Evolutionary conservation across 2,113 vertebrate genomes (phyloP), one percentile per base, ranked within the genome.

Genomic region (Callospermophilus lateralis): DNA sequence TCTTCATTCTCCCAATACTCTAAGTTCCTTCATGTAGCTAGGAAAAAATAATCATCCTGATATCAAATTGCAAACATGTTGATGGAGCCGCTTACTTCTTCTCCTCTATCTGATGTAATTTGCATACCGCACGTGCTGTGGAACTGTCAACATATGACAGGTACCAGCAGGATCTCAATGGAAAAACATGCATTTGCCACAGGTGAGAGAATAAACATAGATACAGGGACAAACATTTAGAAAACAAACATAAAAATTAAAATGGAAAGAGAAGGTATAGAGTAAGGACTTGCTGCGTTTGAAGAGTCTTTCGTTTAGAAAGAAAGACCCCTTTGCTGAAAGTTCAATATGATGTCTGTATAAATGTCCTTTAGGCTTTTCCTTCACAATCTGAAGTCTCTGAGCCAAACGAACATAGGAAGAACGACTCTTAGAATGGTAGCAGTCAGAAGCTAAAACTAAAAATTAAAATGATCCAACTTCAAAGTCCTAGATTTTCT

Each of bases 151-250:
- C 58, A 84, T 83, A 48, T 28, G 90, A 97, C 80, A 96, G 85
- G 77, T 51, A 95, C 78, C 90, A 95, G 78, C 55, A 95, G 94
- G 89, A 65, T 77, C 67, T 97, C 94, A 86, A 86, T 61, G 97
- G 78, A 42, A 96, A 97, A 98, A 72, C 74, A 13, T 45, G 72
- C 77, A 55, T 98, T 98, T 98, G 83, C 90, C 90, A 95, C 93
- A 98, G 96, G 95, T 97, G 96, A 97, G 45, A 94, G 94, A 76
- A 72, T 95, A 97, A 97, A 92, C 93, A 96, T 20, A 96, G 94
- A 98, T 80, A 76, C 0, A 70, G 83, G 32, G 94, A 80, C 96
- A 96, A 96, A 95, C 7, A 89, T 73, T 87, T 77, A 37, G 61
- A 85, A 91, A 96, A 73, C 94, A 96, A 97, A 77, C 39, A 24